These are phyloP conservation scores for Bacillus rossius DNA, from an alignment of 1,140 invertebrate genomes.

Conservation along the genomic window DNA sequence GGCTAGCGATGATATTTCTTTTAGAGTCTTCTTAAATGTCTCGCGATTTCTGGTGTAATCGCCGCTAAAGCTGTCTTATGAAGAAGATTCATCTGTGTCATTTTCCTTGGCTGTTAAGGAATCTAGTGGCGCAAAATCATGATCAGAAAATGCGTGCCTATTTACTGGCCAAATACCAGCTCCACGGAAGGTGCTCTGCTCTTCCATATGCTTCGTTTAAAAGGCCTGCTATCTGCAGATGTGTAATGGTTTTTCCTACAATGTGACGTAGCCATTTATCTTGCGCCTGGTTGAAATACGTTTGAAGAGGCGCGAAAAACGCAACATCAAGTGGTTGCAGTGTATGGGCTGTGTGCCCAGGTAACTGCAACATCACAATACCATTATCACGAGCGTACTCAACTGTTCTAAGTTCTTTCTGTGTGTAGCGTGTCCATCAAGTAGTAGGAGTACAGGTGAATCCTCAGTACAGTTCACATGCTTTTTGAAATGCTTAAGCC, in stretches of 20 bases:
- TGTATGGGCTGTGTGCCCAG: conserved; percentile 36
- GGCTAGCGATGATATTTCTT: too few relatives aligned
- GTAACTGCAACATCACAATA: conserved; percentile 5
- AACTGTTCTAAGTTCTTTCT: conserved; percentile 9
- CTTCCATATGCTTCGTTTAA: conserved; percentile 34
- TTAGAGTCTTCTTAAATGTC: too few relatives aligned
- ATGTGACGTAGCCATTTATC: conserved; percentile 17
- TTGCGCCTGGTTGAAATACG: conserved; percentile 6
- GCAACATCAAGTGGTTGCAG: conserved; percentile 36
- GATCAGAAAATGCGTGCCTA: conserved; percentile 33
- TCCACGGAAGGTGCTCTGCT: conserved; percentile 13
- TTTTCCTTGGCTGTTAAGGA: too few relatives aligned
- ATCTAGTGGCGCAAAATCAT: conserved; percentile 17
- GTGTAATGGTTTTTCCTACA: conserved; percentile 20
- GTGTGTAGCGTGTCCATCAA: conserved; percentile 29
- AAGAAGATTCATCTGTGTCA: too few relatives aligned
- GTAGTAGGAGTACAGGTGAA: conserved; percentile 24
- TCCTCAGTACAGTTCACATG: conserved; percentile 17
- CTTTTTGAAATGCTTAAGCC: conserved; percentile 22
- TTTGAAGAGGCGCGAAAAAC: conserved; percentile 33
- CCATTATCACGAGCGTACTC: conserved; percentile 6
- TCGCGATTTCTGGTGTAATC: too few relatives aligned
- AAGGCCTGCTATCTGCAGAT: conserved; percentile 26
- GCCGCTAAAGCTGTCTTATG: too few relatives aligned
- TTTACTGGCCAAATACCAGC: conserved; percentile 39